A percentile compares a stretch with the other conserved stretches of the same genome.
These are phyloP conservation scores for Lasioglossum leucozonium DNA, from an alignment of 2,888 invertebrate species.

Conservation along the genomic window DNA sequence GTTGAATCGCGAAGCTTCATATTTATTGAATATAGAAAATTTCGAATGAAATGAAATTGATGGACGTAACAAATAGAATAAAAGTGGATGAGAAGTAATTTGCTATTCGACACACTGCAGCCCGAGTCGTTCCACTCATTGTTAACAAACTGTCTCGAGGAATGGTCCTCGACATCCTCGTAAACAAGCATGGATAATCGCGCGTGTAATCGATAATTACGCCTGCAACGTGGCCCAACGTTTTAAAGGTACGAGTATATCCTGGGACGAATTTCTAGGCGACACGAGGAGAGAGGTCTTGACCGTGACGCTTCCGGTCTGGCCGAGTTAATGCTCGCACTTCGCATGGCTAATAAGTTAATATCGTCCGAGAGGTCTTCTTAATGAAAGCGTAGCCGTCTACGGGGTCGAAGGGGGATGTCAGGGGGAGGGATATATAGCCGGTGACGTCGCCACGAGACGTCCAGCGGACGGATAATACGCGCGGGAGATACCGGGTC, in stretches of 20 bases:
- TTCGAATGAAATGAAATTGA: not conserved
- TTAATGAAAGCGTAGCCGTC: conserved; percentile 66
- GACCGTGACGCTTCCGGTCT: conserved; percentile 43
- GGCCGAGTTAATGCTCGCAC: conserved; percentile 65
- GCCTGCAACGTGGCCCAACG: not conserved
- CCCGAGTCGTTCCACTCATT: not conserved
- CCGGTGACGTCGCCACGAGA: conserved; percentile 16
- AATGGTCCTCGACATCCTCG: conserved; percentile 34
- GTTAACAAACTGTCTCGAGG: not conserved
- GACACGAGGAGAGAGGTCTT: conserved; percentile 48
- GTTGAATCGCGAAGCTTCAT: not conserved
- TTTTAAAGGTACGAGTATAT: not conserved
- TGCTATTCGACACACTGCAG: not conserved
- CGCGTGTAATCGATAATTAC: not conserved
- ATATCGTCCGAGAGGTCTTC: conserved; percentile 64
- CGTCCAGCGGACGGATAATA: conserved; percentile 58
- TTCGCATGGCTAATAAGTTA: conserved; percentile 75
- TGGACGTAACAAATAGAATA: not conserved
- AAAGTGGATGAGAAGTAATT: not conserved
- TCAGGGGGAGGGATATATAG: conserved; percentile 18
- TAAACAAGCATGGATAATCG: conserved; percentile 16
- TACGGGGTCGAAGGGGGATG: conserved; percentile 3
- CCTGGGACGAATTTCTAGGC: conserved; percentile 42
- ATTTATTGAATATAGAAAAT: not conserved
- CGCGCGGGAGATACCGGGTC: conserved; percentile 51